Evolutionary conservation across 1,140 invertebrate genomes (phyloP).

Genomic region (Drosophila elegans): DNA sequence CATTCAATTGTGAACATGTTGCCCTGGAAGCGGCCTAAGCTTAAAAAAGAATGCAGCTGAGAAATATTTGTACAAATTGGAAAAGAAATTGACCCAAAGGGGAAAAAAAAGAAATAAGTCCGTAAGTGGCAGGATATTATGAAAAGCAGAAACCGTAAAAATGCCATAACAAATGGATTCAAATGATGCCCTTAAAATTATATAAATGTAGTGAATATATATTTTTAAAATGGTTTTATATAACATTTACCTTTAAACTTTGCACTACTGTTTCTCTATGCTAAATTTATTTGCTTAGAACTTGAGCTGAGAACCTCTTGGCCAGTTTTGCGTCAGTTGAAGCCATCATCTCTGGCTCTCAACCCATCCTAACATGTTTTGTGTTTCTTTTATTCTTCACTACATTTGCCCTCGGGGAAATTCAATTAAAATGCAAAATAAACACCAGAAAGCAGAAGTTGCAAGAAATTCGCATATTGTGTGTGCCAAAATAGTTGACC

Average conservation of each 20-base stretch:
- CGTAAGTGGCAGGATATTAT: not conserved
- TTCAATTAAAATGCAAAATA: conserved; percentile 79
- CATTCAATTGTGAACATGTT: conserved; percentile 37
- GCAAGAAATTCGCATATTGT: conserved; percentile 56
- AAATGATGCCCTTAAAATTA: not conserved
- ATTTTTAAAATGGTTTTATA: no score
- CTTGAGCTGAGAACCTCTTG: conserved; percentile 12
- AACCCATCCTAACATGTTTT: conserved; percentile 2
- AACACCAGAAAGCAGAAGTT: conserved; percentile 52
- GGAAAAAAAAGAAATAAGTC: not conserved
- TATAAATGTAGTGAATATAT: no score
- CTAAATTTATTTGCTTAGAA: conserved; percentile 21
- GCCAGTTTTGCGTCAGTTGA: conserved; percentile 7
- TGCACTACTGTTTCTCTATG: not conserved
- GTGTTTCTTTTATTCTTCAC: conserved; percentile 17
- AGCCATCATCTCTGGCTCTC: not conserved
- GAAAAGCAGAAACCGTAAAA: not conserved
- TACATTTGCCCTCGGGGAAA: conserved; percentile 57
- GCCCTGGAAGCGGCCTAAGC: conserved; percentile 26
- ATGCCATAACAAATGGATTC: not conserved
- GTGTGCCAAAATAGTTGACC: conserved; percentile 51
- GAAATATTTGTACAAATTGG: conserved; percentile 25
- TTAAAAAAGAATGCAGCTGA: conserved; percentile 23
- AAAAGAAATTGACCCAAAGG: not conserved
- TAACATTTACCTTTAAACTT: no score